Percentiles rank a stretch among this genome's conserved stretches.
Evolutionary conservation across 2,113 vertebrate species (phyloP).

Genomic region (Engraulis encrasicolus): DNA sequence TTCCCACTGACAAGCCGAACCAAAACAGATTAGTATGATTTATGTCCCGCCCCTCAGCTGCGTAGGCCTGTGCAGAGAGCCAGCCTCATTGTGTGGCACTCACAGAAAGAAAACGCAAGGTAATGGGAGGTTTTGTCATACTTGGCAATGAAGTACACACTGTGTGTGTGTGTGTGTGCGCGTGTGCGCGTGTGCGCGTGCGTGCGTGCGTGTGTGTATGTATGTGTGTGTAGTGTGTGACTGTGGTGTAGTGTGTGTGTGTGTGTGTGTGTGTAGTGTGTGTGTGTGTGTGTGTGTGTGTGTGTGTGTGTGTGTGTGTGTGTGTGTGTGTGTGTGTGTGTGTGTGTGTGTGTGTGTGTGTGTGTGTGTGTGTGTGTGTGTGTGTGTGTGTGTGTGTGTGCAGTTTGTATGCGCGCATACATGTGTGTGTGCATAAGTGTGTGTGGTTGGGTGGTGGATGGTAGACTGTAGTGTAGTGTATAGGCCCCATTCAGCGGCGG

Average conservation of each 20-base stretch:
- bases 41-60: neutral
- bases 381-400: neutral
- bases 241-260: constrained; percentile 42
- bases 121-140: constrained; percentile 43
- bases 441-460: neutral
- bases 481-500: no score
- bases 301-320: neutral
- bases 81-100: neutral
- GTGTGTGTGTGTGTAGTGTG: neutral
- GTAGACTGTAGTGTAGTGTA: neutral
- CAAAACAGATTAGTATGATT: neutral
- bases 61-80: neutral
- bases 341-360: constrained; percentile 36
- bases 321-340: constrained; percentile 6
- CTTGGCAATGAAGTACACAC: neutral
- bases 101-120: constrained; percentile 36
- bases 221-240: neutral
- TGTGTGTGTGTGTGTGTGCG: neutral
- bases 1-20: neutral
- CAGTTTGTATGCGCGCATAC: constrained; percentile 14
- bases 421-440: neutral
- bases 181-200: neutral
- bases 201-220: neutral
- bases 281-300: neutral
- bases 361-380: no score